Conservation (phyloP, 30 jellyfish, hydroid and myxozoan species). For the Aurelia coerulea region DNA sequence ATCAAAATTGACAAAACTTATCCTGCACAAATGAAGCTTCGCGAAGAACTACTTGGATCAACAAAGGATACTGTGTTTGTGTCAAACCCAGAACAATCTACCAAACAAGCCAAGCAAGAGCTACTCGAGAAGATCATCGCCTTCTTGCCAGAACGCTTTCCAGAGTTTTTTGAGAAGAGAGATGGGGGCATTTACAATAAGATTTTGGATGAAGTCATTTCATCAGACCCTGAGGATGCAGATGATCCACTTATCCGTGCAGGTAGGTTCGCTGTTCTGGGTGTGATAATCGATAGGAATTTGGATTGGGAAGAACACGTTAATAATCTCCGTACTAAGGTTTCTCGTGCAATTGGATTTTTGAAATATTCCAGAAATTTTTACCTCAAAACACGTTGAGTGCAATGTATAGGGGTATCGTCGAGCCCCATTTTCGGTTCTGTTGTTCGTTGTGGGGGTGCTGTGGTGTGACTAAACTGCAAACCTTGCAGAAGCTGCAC, state of each 20-base stretch:
- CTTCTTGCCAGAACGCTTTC: conserved; percentile 81
- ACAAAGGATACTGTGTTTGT: conserved; percentile 61
- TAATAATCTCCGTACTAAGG: too few species aligned
- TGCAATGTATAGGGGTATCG: too few species aligned
- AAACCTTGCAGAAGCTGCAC: too few species aligned
- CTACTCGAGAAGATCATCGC: conserved; percentile 67
- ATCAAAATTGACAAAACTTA: conserved; percentile 77
- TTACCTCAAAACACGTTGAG: too few species aligned
- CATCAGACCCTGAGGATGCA: conserved; percentile 58
- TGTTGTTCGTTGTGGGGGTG: too few species aligned
- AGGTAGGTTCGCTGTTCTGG: conserved; percentile 13
- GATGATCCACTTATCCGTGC: conserved; percentile 81
- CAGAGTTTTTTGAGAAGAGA: conserved; percentile 69
- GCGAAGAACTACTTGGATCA: conserved; percentile 47
- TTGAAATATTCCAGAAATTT: too few species aligned
- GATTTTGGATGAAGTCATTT: conserved; percentile 71
- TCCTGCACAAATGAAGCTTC: conserved; percentile 72
- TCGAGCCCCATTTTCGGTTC: too few species aligned
- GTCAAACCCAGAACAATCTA: conserved; percentile 49
- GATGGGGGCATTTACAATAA: conserved; percentile 73
- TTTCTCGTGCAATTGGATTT: too few species aligned
- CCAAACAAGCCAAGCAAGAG: conserved; percentile 72
- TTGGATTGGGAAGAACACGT: too few species aligned
- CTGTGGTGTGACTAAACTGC: too few species aligned
- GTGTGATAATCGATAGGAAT: too few species aligned